phyloP scores from a whole-genome alignment of 2,888 invertebrate genomes.

The Apodemia arnacis region DNA sequence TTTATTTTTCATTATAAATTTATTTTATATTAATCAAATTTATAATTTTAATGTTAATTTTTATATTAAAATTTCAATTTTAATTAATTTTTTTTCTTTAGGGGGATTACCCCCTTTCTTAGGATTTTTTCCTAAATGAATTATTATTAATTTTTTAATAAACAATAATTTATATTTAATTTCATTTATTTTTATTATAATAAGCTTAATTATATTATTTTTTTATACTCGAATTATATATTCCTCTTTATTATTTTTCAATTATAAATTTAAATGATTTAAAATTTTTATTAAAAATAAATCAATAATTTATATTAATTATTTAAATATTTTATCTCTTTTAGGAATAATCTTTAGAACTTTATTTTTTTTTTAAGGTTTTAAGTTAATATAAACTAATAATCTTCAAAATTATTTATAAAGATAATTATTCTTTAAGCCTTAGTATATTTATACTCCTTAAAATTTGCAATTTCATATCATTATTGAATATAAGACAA shows the following conservation, averaged over 20 bases:
- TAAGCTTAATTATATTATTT: conserved; percentile 93
- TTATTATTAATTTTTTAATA: conserved; percentile 93
- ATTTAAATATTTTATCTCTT: conserved; percentile 88
- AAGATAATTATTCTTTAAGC: conserved; percentile 92
- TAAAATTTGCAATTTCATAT: conserved; percentile 96
- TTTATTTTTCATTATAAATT: conserved; percentile 91
- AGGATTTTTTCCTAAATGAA: conserved; percentile 95
- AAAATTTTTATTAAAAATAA: conserved; percentile 90
- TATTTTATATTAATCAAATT: conserved; percentile 93
- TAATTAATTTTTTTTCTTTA: conserved; percentile 93
- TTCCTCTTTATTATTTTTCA: conserved; percentile 91
- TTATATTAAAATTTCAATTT: conserved; percentile 92
- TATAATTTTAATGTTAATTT: conserved; percentile 90
- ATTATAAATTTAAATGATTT: conserved; percentile 92
- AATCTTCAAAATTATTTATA: conserved; percentile 96
- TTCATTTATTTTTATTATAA: conserved; percentile 91
- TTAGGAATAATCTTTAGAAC: conserved; percentile 89
- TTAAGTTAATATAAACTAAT: conserved; percentile 95
- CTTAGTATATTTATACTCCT: conserved; percentile 91
- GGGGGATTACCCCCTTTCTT: conserved; percentile 94
- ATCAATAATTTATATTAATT: conserved; percentile 87
- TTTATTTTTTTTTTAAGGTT: conserved; percentile 91
- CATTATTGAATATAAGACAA: conserved; percentile 93
- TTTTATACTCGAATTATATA: conserved; percentile 93
- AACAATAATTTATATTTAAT: conserved; percentile 90